phyloP scores from a whole-genome alignment of 2,888 invertebrate species.

The Euclidia mi region DNA sequence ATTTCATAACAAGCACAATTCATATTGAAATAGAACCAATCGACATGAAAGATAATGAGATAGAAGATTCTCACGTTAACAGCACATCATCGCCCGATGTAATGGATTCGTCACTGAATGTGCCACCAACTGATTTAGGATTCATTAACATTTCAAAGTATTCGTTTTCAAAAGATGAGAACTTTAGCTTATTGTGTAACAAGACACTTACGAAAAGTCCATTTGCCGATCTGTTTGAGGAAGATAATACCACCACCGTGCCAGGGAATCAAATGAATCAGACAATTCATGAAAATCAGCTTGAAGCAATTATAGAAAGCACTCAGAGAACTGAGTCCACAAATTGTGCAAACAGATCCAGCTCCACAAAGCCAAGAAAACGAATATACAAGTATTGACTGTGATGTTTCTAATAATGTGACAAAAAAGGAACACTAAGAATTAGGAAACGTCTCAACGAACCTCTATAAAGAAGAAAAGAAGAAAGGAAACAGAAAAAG shows the following conservation, averaged over 20 bases:
- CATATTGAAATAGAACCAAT: too few relatives aligned
- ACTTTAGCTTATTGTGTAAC: too few relatives aligned
- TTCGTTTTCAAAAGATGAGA: too few relatives aligned
- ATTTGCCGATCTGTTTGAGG: too few relatives aligned
- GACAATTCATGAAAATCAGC: too few relatives aligned
- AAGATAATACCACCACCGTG: too few relatives aligned
- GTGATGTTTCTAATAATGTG: background rate
- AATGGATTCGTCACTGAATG: background rate
- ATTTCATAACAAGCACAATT: slow-evolving; percentile 1
- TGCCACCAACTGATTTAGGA: too few relatives aligned
- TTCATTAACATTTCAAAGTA: too few relatives aligned
- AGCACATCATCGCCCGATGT: background rate
- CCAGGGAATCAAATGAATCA: too few relatives aligned
- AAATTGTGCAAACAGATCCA: slow-evolving; percentile 2
- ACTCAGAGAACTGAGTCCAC: background rate
- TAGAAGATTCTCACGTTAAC: background rate
- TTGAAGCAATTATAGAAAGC: background rate
- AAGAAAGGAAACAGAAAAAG: background rate
- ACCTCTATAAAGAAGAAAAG: slow-evolving; percentile 1
- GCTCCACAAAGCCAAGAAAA: slow-evolving; percentile 3
- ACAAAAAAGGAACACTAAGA: slow-evolving; percentile 5
- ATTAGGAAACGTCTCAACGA: background rate
- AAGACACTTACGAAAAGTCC: too few relatives aligned
- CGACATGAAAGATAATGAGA: slow-evolving; percentile 4
- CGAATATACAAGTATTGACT: too few relatives aligned